Percentiles rank a stretch among this genome's conserved stretches.
Evolutionary conservation across 2,888 invertebrate genomes (phyloP).

Genomic region (Lydus trimaculatus): DNA sequence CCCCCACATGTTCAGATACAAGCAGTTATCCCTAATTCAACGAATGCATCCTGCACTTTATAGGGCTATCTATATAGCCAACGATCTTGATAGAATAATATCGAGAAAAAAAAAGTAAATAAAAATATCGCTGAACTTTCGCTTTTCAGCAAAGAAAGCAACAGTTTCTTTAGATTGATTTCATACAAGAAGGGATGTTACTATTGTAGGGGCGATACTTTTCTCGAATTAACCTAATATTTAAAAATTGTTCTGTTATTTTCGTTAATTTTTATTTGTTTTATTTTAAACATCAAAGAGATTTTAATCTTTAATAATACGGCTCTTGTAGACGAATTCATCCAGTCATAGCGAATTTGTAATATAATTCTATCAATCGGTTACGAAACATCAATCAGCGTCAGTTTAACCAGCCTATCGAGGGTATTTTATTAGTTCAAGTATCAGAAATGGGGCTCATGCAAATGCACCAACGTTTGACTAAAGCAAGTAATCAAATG

Average conservation of each 20-base stretch:
- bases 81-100: slow-evolving; percentile 31
- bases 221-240: neutral
- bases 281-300: neutral
- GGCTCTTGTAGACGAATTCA: neutral
- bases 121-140: slow-evolving; percentile 32
- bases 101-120: slow-evolving; percentile 38
- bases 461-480: slow-evolving; percentile 33
- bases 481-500: slow-evolving; percentile 40
- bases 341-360: neutral
- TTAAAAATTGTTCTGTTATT: neutral
- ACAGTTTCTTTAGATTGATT: slow-evolving; percentile 13
- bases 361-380: slow-evolving; percentile 17
- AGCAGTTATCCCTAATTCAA: slow-evolving; percentile 41
- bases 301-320: slow-evolving; percentile 7
- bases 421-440: slow-evolving; percentile 31
- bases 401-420: slow-evolving; percentile 26
- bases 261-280: neutral
- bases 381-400: slow-evolving; percentile 31
- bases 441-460: slow-evolving; percentile 26
- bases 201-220: neutral
- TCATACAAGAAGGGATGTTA: neutral
- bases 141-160: slow-evolving; percentile 16
- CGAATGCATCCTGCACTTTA: slow-evolving; percentile 41
- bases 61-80: slow-evolving; percentile 38
- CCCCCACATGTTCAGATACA: slow-evolving; percentile 49